phyloP scores from a whole-genome alignment of 2,888 invertebrate genomes.

The Oligia strigilis region DNA sequence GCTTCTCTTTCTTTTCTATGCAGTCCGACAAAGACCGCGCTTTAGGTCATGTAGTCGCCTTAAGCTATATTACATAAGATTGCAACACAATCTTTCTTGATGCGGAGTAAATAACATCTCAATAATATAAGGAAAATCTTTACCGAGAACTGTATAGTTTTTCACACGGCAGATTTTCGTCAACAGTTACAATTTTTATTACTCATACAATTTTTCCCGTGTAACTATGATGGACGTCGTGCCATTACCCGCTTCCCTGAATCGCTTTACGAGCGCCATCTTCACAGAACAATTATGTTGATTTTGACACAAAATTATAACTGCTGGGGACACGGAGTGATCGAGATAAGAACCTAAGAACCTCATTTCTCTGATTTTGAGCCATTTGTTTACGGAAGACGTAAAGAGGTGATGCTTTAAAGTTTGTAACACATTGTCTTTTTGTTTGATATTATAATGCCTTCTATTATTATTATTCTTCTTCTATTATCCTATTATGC shows the following conservation, averaged over 20 bases:
- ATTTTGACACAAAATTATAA: slow-evolving; percentile 64
- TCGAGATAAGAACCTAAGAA: slow-evolving; percentile 71
- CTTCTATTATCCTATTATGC: too few species aligned
- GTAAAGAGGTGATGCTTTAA: slow-evolving; percentile 42
- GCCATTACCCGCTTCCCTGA: slow-evolving; percentile 71
- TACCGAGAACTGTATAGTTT: slow-evolving; percentile 48
- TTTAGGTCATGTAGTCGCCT: too few species aligned
- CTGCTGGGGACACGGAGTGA: slow-evolving; percentile 57
- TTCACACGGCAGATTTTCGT: slow-evolving; percentile 29
- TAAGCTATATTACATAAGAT: neutral
- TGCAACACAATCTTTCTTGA: neutral
- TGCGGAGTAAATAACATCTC: neutral
- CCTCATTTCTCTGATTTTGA: slow-evolving; percentile 63
- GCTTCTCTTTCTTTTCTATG: too few species aligned
- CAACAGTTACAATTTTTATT: slow-evolving; percentile 49
- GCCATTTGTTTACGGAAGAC: slow-evolving; percentile 66
- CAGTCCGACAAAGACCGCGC: too few species aligned
- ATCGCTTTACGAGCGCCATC: slow-evolving; percentile 64
- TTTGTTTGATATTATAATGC: slow-evolving; percentile 22
- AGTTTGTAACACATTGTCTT: slow-evolving; percentile 30
- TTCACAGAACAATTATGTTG: slow-evolving; percentile 60
- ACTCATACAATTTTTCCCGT: slow-evolving; percentile 55
- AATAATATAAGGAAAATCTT: slow-evolving; percentile 41
- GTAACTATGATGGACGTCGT: slow-evolving; percentile 60
- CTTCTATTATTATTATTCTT: neutral